Evolutionary conservation across 2,797 vertebrate genomes (phyloP).

Genomic region (Moxostoma hubbsi): DNA sequence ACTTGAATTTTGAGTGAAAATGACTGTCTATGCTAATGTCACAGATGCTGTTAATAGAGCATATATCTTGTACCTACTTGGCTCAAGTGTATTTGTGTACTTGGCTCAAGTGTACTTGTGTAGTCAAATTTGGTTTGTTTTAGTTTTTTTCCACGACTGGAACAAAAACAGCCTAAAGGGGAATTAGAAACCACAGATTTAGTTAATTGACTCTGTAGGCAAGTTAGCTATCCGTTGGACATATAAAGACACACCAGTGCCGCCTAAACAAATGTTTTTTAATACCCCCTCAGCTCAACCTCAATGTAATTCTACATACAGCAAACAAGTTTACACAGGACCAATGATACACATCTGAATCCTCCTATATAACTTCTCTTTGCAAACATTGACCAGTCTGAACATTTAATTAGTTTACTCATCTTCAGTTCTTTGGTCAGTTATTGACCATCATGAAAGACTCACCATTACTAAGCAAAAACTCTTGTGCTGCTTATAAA

Average conservation of each 20-base stretch:
- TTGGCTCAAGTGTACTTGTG: too few species aligned
- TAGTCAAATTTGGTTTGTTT: neutral
- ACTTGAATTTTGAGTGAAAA: too few species aligned
- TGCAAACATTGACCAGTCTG: conserved; percentile 23
- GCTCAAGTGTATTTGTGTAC: too few species aligned
- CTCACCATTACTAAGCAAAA: neutral
- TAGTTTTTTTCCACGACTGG: neutral
- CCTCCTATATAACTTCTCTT: conserved; percentile 4
- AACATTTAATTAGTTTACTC: neutral
- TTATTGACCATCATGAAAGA: neutral
- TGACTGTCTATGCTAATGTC: too few species aligned
- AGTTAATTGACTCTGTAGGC: neutral
- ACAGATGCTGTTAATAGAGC: too few species aligned
- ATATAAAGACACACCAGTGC: conserved; percentile 1
- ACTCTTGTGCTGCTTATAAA: neutral
- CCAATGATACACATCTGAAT: conserved; percentile 23
- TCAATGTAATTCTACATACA: neutral
- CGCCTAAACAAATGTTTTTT: conserved; percentile 4
- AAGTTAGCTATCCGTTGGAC: neutral
- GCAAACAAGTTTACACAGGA: conserved; percentile 1
- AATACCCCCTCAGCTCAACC: neutral
- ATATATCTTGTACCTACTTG: too few species aligned
- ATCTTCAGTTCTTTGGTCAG: neutral
- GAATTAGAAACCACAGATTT: conserved; percentile 1
- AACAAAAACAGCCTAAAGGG: neutral